Percentiles rank a stretch among this genome's conserved stretches.
These are phyloP conservation scores for Asarcornis scutulata DNA, from an alignment of 2,113 vertebrate species.

Conservation along the genomic window DNA sequence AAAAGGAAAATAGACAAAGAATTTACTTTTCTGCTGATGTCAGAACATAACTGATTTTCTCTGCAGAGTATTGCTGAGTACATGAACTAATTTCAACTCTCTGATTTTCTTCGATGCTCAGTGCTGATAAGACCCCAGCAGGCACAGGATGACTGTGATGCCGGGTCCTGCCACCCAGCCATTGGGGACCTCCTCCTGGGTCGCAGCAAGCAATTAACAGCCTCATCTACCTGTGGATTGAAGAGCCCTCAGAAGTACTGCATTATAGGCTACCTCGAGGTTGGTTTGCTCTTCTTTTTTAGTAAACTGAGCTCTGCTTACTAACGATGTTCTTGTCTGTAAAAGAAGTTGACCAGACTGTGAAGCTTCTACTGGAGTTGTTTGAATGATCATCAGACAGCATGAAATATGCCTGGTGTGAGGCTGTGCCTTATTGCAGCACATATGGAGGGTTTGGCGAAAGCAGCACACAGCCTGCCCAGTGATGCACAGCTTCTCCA, in stretches of 20 bases:
- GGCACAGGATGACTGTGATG: conserved; percentile 73
- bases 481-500: neutral
- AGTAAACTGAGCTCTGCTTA: neutral
- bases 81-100: neutral
- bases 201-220: conserved; percentile 76
- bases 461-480: neutral
- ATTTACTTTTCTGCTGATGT: neutral
- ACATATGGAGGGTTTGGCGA: neutral
- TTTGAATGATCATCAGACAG: neutral
- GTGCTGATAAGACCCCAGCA: conserved; percentile 65
- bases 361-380: neutral
- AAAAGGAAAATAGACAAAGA: neutral
- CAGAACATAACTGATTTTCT: neutral
- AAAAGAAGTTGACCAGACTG: neutral
- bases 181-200: conserved; percentile 86
- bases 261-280: conserved; percentile 89
- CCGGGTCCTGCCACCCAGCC: conserved; percentile 75
- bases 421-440: neutral
- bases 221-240: conserved; percentile 86
- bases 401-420: neutral
- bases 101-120: conserved; percentile 37
- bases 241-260: conserved; percentile 84
- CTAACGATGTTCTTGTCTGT: neutral
- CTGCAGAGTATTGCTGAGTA: neutral
- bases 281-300: conserved; percentile 59